Base-by-base conservation (phyloP, 2,113 vertebrate species). In the Amphilophus citrinellus region DNA sequence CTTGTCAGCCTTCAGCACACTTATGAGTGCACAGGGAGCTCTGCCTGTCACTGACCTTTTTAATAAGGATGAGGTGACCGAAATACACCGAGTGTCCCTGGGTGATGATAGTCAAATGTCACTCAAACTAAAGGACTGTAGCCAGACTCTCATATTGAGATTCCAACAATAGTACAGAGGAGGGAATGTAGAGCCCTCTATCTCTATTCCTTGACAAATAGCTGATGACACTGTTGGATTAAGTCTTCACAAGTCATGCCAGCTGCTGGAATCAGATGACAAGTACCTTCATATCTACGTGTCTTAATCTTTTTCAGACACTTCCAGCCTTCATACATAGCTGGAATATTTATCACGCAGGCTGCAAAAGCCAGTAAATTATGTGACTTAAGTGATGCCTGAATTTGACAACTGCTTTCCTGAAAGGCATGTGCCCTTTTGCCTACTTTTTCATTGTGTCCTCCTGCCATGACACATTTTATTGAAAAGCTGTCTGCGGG, bases 201-300 rank as follows among this genome's bases (percentile, higher is more conserved):
- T 88, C 82, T 87, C 71, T 65, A 80, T 60, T 63, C 15, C 79
- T 68, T 90, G 87, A 89, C 90, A 92, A 93, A 94, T 88, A 84
- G 86, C 83, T 85, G 82, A 87, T 92, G 89, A 91, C 93, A 88
- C 84, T 42, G 68, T 84, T 85, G 87, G 85, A 93, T 93, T 90
- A 84, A 87, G 84, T 87, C 87, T 53, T 92, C 92, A 90, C 87
- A 91, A 84, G 87, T 87, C 88, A 89, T 84, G 86, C 87, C 91
- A 94, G 89, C 88, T 89, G 88, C 88, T 88, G 47, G 77, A 90
- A 85, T 91, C 84, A 77, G 84, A 90, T 89, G 93, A 93, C 91
- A 89, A 90, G 87, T 82, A 84, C 80, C 77, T 91, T 42, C 32
- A 50, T 32, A 76, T 63, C 83, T 56, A 30, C 9, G n/a, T 77